Percentiles rank a stretch among this genome's conserved stretches.
Conservation (phyloP, 2,113 vertebrate species). For the Charina bottae region DNA sequence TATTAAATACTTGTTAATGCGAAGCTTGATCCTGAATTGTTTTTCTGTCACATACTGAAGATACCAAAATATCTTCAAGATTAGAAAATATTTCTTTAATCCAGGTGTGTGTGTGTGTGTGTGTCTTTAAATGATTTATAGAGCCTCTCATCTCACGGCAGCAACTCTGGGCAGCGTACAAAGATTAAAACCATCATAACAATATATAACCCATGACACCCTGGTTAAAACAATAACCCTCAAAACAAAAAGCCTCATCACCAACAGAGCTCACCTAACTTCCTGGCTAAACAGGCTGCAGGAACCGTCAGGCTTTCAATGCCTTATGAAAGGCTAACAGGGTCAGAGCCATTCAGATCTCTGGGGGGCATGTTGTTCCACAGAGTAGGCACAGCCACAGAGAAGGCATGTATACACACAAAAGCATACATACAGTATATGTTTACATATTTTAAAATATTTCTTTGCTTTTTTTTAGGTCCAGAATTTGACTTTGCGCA, state of each 20-base stretch:
- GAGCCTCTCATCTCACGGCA: not conserved
- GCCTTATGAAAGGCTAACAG: not conserved
- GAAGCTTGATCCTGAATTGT: not conserved
- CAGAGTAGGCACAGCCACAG: not conserved
- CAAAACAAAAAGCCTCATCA: not conserved
- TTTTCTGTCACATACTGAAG: not conserved
- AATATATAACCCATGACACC: not conserved
- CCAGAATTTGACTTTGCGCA: slow-evolving; percentile 87
- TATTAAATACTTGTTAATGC: not conserved
- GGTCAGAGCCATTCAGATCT: not conserved
- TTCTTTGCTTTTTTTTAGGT: slow-evolving; percentile 70
- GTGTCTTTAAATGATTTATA: not conserved
- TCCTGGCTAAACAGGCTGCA: not conserved
- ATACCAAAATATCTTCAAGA: not conserved
- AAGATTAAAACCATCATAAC: not conserved
- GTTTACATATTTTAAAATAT: slow-evolving; percentile 40
- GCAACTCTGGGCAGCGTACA: not conserved
- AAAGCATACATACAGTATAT: not conserved
- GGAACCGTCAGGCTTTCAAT: not conserved
- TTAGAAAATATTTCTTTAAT: not conserved
- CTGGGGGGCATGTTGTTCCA: not conserved
- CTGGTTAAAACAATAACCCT: not conserved
- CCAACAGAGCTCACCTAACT: not conserved
- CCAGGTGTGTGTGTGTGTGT: not conserved
- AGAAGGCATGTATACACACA: not conserved